Conservation (phyloP, 2,888 invertebrate species). For the Drosophila mettleri region DNA sequence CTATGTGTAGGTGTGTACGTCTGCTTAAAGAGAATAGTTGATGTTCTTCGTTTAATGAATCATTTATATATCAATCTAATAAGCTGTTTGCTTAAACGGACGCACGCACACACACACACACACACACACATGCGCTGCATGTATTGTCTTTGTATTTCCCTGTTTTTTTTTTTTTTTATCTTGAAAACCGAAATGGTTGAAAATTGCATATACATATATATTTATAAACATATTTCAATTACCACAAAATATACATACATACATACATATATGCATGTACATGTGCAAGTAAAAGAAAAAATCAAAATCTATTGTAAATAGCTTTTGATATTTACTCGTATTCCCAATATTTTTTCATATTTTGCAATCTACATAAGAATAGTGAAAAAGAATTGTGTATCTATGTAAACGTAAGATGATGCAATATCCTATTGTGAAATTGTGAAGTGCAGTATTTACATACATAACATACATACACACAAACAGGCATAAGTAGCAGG, state of each 20-base stretch:
- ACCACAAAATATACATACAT: neutral
- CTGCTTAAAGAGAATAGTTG: neutral
- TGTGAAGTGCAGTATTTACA: neutral
- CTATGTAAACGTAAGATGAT: neutral
- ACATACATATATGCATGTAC: neutral
- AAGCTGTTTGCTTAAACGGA: conserved; percentile 35
- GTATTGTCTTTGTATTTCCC: conserved; percentile 18
- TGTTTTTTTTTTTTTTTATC: neutral
- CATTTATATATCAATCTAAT: conserved; percentile 62
- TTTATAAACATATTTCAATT: neutral
- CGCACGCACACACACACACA: conserved; percentile 20
- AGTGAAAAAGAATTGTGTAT: no score
- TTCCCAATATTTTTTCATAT: no score
- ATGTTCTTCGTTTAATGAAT: conserved; percentile 23
- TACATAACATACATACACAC: neutral
- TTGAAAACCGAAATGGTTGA: no score
- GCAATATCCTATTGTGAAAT: neutral
- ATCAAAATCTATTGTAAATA: no score
- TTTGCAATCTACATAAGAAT: no score
- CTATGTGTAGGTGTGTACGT: neutral
- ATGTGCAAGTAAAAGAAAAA: no score
- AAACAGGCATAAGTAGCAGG: neutral
- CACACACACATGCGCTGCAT: neutral
- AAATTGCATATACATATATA: no score
- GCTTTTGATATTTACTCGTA: no score